phyloP scores from a whole-genome alignment of 2,888 invertebrate species.

The Cistogaster globosa region DNA sequence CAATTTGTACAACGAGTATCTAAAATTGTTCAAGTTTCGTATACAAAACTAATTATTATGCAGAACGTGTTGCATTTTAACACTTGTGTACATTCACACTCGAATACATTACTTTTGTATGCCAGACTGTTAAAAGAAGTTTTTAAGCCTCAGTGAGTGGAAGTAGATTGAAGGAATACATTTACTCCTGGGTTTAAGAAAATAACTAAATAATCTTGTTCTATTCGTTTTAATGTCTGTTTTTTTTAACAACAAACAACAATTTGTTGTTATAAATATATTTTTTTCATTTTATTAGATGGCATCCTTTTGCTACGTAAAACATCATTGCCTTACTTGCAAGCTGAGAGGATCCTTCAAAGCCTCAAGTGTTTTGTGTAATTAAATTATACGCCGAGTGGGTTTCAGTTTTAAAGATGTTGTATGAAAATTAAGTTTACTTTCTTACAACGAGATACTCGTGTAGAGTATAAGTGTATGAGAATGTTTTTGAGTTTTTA shows the following conservation, averaged over 20 bases:
- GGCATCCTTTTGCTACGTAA: constrained; percentile 42
- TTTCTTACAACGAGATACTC: constrained; percentile 36
- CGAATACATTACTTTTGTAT: background rate
- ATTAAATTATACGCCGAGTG: constrained; percentile 69
- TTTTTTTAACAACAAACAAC: constrained; percentile 1
- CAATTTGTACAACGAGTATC: constrained; percentile 24
- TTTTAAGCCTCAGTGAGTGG: constrained; percentile 5
- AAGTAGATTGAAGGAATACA: constrained; percentile 11
- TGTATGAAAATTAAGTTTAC: constrained; percentile 65
- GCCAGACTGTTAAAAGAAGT: background rate
- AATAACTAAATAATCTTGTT: background rate
- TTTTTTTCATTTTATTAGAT: constrained; percentile 31
- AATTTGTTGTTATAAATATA: constrained; percentile 14
- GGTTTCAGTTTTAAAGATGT: constrained; percentile 65
- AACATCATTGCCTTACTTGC: constrained; percentile 65
- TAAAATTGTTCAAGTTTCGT: constrained; percentile 46
- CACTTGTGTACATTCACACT: constrained; percentile 54
- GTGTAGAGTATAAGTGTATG: constrained; percentile 10
- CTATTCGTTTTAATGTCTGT: constrained; percentile 46
- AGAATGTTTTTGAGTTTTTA: background rate
- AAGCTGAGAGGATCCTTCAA: constrained; percentile 54
- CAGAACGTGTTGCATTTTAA: constrained; percentile 70
- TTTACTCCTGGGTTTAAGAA: background rate
- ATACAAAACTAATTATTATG: constrained; percentile 68
- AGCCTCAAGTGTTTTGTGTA: constrained; percentile 69